Evolutionary conservation across 2,797 vertebrate species (phyloP).

Genomic region (Aulostomus chinensis): DNA sequence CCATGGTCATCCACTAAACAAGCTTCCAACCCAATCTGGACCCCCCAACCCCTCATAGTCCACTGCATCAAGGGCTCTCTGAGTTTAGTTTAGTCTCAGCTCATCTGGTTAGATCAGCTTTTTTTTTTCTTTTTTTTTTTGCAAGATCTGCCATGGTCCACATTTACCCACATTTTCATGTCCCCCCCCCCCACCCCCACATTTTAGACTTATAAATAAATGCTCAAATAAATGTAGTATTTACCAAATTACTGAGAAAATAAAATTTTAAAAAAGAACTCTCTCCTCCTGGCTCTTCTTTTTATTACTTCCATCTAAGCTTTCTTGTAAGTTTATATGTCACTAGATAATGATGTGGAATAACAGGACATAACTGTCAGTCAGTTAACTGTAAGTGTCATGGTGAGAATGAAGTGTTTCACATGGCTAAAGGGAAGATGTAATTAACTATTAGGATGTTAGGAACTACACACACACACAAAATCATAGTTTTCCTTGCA

Average conservation of each 20-base stretch:
- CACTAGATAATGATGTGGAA: too few relatives aligned
- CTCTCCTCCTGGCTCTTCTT: too few relatives aligned
- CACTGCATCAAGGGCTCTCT: slow-evolving; percentile 45
- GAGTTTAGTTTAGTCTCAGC: slow-evolving; percentile 22
- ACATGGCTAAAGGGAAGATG: too few relatives aligned
- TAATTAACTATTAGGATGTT: too few relatives aligned
- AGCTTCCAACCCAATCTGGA: slow-evolving; percentile 9
- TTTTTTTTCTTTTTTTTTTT: slow-evolving; percentile 23
- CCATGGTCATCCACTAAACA: slow-evolving; percentile 89
- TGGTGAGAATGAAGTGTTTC: too few relatives aligned
- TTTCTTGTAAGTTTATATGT: too few relatives aligned
- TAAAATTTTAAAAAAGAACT: slow-evolving; percentile 68
- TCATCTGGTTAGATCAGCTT: slow-evolving; percentile 21
- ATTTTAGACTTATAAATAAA: not conserved
- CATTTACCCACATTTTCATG: slow-evolving; percentile 28
- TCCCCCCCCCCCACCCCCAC: slow-evolving; percentile 10
- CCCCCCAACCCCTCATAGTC: slow-evolving; percentile 16
- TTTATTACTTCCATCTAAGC: too few relatives aligned
- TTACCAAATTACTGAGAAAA: slow-evolving; percentile 64
- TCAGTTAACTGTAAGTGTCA: too few relatives aligned
- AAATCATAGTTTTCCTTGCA: too few relatives aligned
- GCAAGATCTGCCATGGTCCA: slow-evolving; percentile 24
- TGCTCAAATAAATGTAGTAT: slow-evolving; percentile 54
- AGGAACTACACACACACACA: too few relatives aligned
- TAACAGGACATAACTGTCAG: too few relatives aligned